Conservation (phyloP, 1,140 invertebrate species). For the Streblospio benedicti region DNA sequence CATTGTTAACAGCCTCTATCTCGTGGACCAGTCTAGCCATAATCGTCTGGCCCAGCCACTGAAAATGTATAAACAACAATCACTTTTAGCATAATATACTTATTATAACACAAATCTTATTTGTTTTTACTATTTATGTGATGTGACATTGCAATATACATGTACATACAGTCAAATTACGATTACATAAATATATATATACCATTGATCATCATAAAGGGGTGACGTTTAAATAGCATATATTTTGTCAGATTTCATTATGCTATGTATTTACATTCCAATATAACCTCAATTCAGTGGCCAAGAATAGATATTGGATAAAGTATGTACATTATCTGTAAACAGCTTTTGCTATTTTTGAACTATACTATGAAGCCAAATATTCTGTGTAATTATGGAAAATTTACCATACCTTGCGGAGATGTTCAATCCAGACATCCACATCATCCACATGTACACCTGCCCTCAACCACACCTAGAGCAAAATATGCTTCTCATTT, state of each 20-base stretch:
- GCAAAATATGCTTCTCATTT: too few relatives aligned
- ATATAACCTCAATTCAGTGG: neutral
- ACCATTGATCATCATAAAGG: neutral
- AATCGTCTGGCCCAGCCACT: constrained; percentile 74
- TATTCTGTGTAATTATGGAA: neutral
- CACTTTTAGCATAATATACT: too few relatives aligned
- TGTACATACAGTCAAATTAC: too few relatives aligned
- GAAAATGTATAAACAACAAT: constrained; percentile 30
- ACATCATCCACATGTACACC: constrained; percentile 38
- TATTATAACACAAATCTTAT: too few relatives aligned
- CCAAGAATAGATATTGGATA: neutral
- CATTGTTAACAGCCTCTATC: constrained; percentile 60
- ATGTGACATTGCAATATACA: too few relatives aligned
- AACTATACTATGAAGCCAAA: neutral
- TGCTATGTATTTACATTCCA: neutral
- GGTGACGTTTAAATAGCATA: neutral
- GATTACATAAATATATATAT: too few relatives aligned
- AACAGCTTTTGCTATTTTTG: too few relatives aligned
- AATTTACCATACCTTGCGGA: constrained; percentile 32
- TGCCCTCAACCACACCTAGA: constrained; percentile 40
- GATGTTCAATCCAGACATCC: constrained; percentile 44
- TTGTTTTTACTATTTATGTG: too few relatives aligned
- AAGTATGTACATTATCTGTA: too few relatives aligned
- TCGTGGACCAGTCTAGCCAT: constrained; percentile 60
- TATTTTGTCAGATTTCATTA: too few relatives aligned